Base-by-base conservation (phyloP, 2,113 vertebrate species). In the Podilymbus podiceps region DNA sequence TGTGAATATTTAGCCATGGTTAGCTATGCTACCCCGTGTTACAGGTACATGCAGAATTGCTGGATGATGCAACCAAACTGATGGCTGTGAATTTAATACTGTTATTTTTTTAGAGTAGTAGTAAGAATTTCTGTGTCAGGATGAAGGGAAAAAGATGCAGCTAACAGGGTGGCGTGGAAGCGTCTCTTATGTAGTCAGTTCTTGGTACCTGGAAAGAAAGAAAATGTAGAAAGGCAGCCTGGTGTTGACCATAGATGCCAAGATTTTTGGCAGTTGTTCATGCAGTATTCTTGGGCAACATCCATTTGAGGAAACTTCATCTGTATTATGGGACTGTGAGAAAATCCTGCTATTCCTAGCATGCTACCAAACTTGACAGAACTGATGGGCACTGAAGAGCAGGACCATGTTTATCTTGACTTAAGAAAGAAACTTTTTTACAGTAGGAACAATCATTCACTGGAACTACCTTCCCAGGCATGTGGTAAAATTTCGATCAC, bases 11-110 rank as follows among this genome's bases (percentile, higher is more conserved):
- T 64, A 16, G 15, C 22, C 27, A 4, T 35, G 27, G 23, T 30
- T 85, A 74, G n/a, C 56, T 77, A 3, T 47, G 28, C 71, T 92
- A 4, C 56, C 17, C 3, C 0, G 0, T 49, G 9, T 62, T 68
- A 50, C 55, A 63, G 56, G 19, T 56, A 40, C 62, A 10, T 24
- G 53, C 40, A 47, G 56, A 35, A 24, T 30, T 92, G 35, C 30
- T n/a, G 47, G 18, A 40, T 63, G 49, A 12, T 2, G 2, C 11
- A 47, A 35, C 40, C 15, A 28, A 80, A n/a, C 25, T 13, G 33
- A 58, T 23, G 21, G 28, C 75, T 85, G 12, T 71, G 15, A 72
- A 55, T 72, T 53, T 79, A 31, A 14, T 71, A 21, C 35, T 60
- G 5, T 18, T 85, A 5, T 49, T 77, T 78, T 52, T 27, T 15